Conservation (phyloP, 2,888 invertebrate genomes). For the Pollenia amentaria region DNA sequence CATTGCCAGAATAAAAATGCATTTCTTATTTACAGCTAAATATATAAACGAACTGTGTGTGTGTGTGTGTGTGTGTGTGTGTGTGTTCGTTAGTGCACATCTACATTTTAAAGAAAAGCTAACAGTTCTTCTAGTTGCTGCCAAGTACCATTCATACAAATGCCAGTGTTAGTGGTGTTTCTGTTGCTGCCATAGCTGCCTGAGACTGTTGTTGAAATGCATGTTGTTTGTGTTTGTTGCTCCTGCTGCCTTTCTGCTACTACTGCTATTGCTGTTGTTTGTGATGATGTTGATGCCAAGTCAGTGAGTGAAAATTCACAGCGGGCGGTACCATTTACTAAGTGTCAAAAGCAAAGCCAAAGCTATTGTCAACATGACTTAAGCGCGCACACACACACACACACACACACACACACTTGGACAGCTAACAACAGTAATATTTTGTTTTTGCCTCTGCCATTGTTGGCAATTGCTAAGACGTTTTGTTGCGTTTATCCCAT, state of each 20-base stretch:
- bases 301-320: constrained; percentile 77
- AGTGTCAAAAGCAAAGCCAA: constrained; percentile 84
- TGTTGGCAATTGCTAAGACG: constrained; percentile 81
- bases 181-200: constrained; percentile 45
- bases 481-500: constrained; percentile 75
- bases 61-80: constrained; percentile 3
- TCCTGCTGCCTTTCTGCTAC: constrained; percentile 32
- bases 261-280: constrained; percentile 33
- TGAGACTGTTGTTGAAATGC: constrained; percentile 66
- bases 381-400: constrained; percentile 66
- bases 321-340: constrained; percentile 79
- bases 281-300: constrained; percentile 69
- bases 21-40: constrained; percentile 34
- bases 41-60: background rate
- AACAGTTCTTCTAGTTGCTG: constrained; percentile 61
- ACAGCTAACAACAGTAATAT: constrained; percentile 39
- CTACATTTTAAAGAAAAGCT: constrained; percentile 29
- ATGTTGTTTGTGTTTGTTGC: constrained; percentile 58
- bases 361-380: constrained; percentile 82
- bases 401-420: constrained; percentile 61
- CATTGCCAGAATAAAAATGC: constrained; percentile 64
- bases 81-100: background rate
- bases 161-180: constrained; percentile 38
- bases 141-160: constrained; percentile 52
- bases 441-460: constrained; percentile 69